Evolutionary conservation across 2,888 invertebrate genomes (phyloP).

Genomic region (Pollenia angustigena): DNA sequence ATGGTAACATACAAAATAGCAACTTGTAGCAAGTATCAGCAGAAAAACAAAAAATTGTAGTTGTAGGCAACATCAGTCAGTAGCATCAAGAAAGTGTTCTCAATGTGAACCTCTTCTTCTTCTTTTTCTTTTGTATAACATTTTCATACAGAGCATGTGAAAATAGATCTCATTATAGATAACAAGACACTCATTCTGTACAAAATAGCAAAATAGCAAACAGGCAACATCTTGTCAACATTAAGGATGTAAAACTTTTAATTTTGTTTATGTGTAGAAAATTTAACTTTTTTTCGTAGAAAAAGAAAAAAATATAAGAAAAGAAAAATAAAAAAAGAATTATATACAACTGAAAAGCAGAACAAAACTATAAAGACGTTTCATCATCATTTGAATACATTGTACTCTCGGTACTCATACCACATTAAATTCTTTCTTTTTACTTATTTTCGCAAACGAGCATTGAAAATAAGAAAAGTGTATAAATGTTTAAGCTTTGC

Average conservation of each 20-base stretch:
- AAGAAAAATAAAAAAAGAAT: background rate
- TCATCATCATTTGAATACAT: slow-evolving; percentile 25
- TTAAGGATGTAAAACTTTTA: slow-evolving; percentile 76
- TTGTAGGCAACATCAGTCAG: slow-evolving; percentile 14
- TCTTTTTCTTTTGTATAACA: slow-evolving; percentile 56
- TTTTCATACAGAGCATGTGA: slow-evolving; percentile 66
- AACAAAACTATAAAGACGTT: slow-evolving; percentile 34
- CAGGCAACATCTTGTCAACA: slow-evolving; percentile 74
- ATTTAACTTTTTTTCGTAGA: slow-evolving; percentile 38
- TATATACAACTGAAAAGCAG: slow-evolving; percentile 9
- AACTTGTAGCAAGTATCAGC: slow-evolving; percentile 15
- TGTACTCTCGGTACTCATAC: background rate
- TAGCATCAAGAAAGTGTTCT: slow-evolving; percentile 67
- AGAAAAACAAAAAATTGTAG: background rate
- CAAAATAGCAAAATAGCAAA: slow-evolving; percentile 63
- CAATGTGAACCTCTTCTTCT: slow-evolving; percentile 57
- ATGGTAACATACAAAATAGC: background rate
- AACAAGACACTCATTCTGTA: slow-evolving; percentile 75
- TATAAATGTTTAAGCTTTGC: slow-evolving; percentile 44
- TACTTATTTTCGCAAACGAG: background rate
- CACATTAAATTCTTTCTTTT: background rate
- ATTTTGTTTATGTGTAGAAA: slow-evolving; percentile 74
- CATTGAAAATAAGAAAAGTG: slow-evolving; percentile 4
- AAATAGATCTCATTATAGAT: slow-evolving; percentile 78
- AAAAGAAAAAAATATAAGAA: background rate